Percentiles rank a stretch among this genome's conserved stretches.
These are phyloP conservation scores for Odontomachus brunneus DNA, from an alignment of 1,140 invertebrate species.

Conservation along the genomic window DNA sequence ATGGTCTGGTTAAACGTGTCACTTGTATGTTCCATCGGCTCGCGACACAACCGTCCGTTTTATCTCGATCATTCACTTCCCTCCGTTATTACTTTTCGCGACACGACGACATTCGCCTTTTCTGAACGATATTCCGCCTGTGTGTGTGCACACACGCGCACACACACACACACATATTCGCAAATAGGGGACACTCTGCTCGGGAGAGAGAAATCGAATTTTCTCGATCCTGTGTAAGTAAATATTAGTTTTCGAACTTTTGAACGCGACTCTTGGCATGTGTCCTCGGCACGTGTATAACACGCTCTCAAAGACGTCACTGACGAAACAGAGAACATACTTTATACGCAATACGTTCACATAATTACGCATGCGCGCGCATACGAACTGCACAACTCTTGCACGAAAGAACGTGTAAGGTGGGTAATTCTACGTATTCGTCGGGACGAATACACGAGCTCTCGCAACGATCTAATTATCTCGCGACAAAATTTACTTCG, in stretches of 20 bases:
- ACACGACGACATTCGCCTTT: not conserved
- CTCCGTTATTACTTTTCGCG: conserved; percentile 24
- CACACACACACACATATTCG: too few species aligned
- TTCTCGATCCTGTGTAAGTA: not conserved
- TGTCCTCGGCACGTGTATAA: not conserved
- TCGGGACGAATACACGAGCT: not conserved
- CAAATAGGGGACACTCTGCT: too few species aligned
- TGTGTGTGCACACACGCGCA: too few species aligned
- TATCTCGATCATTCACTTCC: conserved; percentile 42
- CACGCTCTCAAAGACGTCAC: not conserved
- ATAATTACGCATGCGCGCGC: not conserved
- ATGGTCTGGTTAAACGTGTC: conserved; percentile 20
- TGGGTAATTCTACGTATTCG: not conserved
- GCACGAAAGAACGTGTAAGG: not conserved
- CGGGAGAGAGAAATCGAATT: too few species aligned
- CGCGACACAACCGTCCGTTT: conserved; percentile 19
- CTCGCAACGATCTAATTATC: not conserved
- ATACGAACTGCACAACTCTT: too few species aligned
- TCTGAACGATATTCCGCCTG: not conserved
- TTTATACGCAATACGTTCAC: not conserved
- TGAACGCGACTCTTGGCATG: not conserved
- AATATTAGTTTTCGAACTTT: not conserved
- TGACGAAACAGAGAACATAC: not conserved
- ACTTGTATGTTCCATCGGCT: not conserved
- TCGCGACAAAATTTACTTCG: not conserved